phyloP scores from a whole-genome alignment of 2,797 vertebrate genomes.

The Paedocypris micromegethes region DNA sequence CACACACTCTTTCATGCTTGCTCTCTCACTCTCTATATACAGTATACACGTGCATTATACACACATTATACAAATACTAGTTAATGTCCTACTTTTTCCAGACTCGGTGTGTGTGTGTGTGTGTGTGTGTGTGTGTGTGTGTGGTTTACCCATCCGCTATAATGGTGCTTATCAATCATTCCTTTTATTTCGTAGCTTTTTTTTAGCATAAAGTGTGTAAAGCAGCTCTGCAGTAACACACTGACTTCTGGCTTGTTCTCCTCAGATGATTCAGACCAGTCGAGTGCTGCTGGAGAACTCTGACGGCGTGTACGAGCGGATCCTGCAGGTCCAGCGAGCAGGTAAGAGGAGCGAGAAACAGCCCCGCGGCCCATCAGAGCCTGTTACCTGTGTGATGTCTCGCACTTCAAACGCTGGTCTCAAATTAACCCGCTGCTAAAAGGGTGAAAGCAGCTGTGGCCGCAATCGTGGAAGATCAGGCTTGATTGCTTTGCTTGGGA shows the following conservation, averaged over 20 bases:
- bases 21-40: too few relatives aligned
- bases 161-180: too few relatives aligned
- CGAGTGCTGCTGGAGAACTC: slow-evolving; percentile 81
- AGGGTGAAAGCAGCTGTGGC: slow-evolving; percentile 33
- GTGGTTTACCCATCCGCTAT: too few relatives aligned
- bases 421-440: slow-evolving; percentile 42
- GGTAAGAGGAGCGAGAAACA: slow-evolving; percentile 66
- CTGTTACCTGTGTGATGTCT: slow-evolving; percentile 38
- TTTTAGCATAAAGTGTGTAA: too few relatives aligned
- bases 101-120: too few relatives aligned
- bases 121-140: too few relatives aligned
- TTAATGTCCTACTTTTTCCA: too few relatives aligned
- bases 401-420: slow-evolving; percentile 43
- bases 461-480: background rate
- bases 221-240: background rate
- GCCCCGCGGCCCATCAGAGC: background rate
- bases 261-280: slow-evolving; percentile 94
- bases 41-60: too few relatives aligned
- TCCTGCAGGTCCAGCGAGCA: slow-evolving; percentile 89
- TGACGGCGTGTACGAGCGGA: slow-evolving; percentile 82
- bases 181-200: too few relatives aligned
- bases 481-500: slow-evolving; percentile 20
- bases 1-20: too few relatives aligned
- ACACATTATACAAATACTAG: too few relatives aligned
- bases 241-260: slow-evolving; percentile 35